These are phyloP conservation scores for Pithys albifrons DNA, from an alignment of 2,113 vertebrate species.

Conservation along the genomic window DNA sequence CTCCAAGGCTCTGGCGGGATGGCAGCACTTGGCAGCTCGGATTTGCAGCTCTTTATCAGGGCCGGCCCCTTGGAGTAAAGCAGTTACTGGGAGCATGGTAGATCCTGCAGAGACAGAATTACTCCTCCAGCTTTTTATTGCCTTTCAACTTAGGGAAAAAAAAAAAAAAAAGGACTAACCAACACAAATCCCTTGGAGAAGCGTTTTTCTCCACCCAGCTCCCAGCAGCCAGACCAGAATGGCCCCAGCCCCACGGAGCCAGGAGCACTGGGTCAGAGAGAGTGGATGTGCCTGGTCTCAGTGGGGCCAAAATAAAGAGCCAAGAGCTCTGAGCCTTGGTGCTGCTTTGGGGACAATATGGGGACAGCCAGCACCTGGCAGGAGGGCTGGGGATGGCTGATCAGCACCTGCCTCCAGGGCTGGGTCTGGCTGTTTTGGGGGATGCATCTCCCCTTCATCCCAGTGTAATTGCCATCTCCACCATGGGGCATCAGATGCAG, in stretches of 20 bases:
- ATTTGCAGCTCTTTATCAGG: background rate
- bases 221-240: background rate
- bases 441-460: background rate
- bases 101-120: background rate
- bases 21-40: background rate
- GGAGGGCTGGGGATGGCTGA: background rate
- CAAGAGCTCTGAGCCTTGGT: rapidly evolving
- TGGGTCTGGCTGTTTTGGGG: rapidly evolving
- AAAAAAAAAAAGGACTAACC: rapidly evolving
- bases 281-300: background rate
- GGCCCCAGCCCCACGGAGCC: rapidly evolving
- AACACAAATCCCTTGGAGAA: background rate
- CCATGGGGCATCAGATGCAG: rapidly evolving
- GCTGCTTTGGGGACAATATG: background rate
- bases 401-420: too few relatives aligned
- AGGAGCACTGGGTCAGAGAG: background rate
- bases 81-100: background rate
- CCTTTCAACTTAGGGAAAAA: background rate
- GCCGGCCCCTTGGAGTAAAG: background rate
- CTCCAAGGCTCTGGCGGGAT: background rate
- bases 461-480: background rate
- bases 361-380: rapidly evolving
- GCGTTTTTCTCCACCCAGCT: rapidly evolving
- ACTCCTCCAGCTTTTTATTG: background rate
- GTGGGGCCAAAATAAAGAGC: background rate